Base-by-base conservation (phyloP, 2,888 invertebrate genomes). In the Drosophila bunnanda region DNA sequence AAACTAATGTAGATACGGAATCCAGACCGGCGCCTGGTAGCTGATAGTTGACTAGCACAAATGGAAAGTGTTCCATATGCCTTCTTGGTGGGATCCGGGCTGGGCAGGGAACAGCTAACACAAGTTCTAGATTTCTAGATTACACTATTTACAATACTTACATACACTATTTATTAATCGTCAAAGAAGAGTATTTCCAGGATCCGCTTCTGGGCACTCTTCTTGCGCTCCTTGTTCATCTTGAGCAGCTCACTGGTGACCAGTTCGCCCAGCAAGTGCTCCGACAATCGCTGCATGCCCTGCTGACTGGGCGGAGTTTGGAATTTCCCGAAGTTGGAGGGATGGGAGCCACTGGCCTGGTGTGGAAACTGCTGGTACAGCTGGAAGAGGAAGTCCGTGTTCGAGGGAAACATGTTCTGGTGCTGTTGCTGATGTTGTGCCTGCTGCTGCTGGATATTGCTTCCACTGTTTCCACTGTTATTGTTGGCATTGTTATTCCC, bases 111-210 rank as follows among this genome's bases (percentile, higher is more conserved):
- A 43, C 32, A 15, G 34, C 50, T 61, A 57, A 41, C 13, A 38
- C 53, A 55, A 61, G 32, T 52, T 61, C 30, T 13, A 28, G 38
- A 12, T 13, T 32, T 28, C 39, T 55, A 48, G 12, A 39, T 64
- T 64, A 64, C 34, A 70, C 25, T 82, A 79, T 80, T 46, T 79
- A 82, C 82, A 82, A 56, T 22, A 71, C 20, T 20, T 2, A 38
- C 46, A 75, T 69, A 44, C 4, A 2, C 46, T 60, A 44, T 25
- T 15, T 41, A 17, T 85, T 82, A 92, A 78, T 92, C 92, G 41
- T 92, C 92, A 65, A 92, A 92, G 67, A 92, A 92, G 48, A 92
- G 82, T 71, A 92, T 92, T 83, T 92, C 92, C 41, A 92, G 80
- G 46, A 92, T 92, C 64, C 92, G 83, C 66, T 92, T 92, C 57